A percentile compares a stretch with the other conserved stretches of the same genome.
Conservation (phyloP, 2,888 invertebrate genomes). For the Strigamia crassipes region DNA sequence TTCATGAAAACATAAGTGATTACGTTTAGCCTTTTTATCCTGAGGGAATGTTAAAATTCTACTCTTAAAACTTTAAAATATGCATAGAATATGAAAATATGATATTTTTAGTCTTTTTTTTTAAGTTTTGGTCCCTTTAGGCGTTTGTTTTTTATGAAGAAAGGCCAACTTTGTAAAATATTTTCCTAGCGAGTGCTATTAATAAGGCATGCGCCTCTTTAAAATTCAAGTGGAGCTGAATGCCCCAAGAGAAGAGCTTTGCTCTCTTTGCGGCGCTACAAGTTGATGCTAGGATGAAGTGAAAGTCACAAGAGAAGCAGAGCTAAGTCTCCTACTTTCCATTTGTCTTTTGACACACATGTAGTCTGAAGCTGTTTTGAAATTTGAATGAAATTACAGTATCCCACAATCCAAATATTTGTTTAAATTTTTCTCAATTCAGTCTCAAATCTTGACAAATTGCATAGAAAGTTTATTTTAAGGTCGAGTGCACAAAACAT, state of each 20-base stretch:
- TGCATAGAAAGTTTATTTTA: not conserved
- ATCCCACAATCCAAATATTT: not conserved
- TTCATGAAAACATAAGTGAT: not conserved
- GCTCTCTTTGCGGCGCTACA: constrained; percentile 25
- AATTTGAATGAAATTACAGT: constrained; percentile 19
- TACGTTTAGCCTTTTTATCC: not conserved
- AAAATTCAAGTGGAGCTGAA: constrained; percentile 35
- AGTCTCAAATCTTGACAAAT: not conserved
- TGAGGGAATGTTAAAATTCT: constrained; percentile 10
- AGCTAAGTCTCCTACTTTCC: constrained; percentile 6
- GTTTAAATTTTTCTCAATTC: not conserved
- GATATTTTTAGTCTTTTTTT: not conserved
- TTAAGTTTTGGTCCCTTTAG: constrained; percentile 6
- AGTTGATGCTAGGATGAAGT: constrained; percentile 24
- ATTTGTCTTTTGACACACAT: not conserved
- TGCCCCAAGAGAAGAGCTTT: constrained; percentile 3
- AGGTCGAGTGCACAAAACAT: not conserved
- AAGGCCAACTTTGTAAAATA: constrained; percentile 12
- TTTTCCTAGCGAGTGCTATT: constrained; percentile 30
- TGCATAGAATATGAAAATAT: not conserved
- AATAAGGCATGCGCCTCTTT: constrained; percentile 18
- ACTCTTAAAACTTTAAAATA: not conserved
- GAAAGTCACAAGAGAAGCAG: not conserved
- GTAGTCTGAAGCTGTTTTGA: not conserved
- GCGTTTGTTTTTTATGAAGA: constrained; percentile 15